phyloP scores from a whole-genome alignment of 2,888 invertebrate species.

The Drosophila subquinaria region DNA sequence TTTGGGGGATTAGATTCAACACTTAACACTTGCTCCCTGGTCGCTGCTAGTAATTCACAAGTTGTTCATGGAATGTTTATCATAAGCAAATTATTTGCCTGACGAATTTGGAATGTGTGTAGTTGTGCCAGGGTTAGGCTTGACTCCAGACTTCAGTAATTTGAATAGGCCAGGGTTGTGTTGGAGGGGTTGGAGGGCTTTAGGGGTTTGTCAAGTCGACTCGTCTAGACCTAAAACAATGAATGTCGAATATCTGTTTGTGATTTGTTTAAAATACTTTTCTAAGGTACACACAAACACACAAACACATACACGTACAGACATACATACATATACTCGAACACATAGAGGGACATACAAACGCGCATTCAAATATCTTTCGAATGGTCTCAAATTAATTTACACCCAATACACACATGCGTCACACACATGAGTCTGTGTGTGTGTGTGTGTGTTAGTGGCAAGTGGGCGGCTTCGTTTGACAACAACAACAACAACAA shows the following conservation, averaged over 20 bases:
- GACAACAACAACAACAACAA: constrained; percentile 64
- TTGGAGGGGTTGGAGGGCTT: background rate
- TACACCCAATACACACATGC: constrained; percentile 66
- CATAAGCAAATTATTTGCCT: constrained; percentile 58
- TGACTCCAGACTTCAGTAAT: constrained; percentile 21
- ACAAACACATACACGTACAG: constrained; percentile 11
- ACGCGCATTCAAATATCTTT: constrained; percentile 68
- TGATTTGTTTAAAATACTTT: constrained; percentile 81
- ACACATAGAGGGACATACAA: background rate
- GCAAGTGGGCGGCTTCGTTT: constrained; percentile 51
- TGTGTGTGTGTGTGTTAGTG: background rate
- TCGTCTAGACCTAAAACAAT: constrained; percentile 79
- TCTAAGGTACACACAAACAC: constrained; percentile 37
- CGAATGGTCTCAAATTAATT: constrained; percentile 75
- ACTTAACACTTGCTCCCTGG: constrained; percentile 7
- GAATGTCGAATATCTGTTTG: constrained; percentile 78
- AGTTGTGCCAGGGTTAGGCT: constrained; percentile 15
- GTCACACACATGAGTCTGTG: constrained; percentile 13
- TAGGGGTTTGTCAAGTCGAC: constrained; percentile 42
- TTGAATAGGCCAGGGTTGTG: constrained; percentile 15
- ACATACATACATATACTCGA: constrained; percentile 9
- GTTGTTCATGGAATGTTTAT: constrained; percentile 49
- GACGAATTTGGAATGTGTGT: constrained; percentile 57
- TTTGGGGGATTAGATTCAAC: constrained; percentile 14
- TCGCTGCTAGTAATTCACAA: constrained; percentile 14